These are phyloP conservation scores for Pseudeuparius sepicola DNA, from an alignment of 2,888 invertebrate genomes.

Conservation along the genomic window DNA sequence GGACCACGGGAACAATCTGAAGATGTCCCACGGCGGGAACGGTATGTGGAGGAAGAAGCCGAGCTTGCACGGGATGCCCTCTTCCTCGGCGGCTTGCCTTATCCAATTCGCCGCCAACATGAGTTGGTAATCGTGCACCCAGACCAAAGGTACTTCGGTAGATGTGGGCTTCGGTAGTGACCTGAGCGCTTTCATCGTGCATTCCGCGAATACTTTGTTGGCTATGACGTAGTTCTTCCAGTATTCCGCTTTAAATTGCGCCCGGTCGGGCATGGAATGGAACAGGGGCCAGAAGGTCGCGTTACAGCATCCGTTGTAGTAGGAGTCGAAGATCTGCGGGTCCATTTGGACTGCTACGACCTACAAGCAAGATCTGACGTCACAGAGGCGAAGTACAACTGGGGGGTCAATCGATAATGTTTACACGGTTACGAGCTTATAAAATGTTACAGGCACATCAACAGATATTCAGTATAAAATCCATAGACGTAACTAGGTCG, in stretches of 20 bases:
- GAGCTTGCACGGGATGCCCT: constrained; percentile 64
- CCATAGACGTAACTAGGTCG: too few species aligned
- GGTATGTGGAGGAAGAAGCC: constrained; percentile 94
- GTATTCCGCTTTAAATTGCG: constrained; percentile 70
- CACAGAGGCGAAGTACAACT: too few species aligned
- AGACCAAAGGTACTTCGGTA: constrained; percentile 62
- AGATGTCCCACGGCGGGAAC: constrained; percentile 91
- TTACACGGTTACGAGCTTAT: too few species aligned
- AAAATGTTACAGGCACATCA: too few species aligned
- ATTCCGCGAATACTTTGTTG: constrained; percentile 74
- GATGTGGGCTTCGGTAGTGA: constrained; percentile 42
- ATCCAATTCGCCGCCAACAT: constrained; percentile 90
- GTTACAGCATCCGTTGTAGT: constrained; percentile 89
- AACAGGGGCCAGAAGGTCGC: constrained; percentile 89
- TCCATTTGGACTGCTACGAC: constrained; percentile 74
- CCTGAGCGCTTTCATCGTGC: constrained; percentile 59
- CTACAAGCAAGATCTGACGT: constrained; percentile 37
- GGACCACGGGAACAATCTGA: constrained; percentile 84
- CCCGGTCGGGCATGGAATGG: constrained; percentile 86
- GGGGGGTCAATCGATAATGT: too few species aligned
- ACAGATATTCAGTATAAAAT: too few species aligned
- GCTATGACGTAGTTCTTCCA: constrained; percentile 73
- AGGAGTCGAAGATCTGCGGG: constrained; percentile 67
- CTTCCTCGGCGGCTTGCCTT: constrained; percentile 73
- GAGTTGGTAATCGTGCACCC: constrained; percentile 92